phyloP scores from a whole-genome alignment of 1,140 invertebrate species.

The Drosophila ananassae region DNA sequence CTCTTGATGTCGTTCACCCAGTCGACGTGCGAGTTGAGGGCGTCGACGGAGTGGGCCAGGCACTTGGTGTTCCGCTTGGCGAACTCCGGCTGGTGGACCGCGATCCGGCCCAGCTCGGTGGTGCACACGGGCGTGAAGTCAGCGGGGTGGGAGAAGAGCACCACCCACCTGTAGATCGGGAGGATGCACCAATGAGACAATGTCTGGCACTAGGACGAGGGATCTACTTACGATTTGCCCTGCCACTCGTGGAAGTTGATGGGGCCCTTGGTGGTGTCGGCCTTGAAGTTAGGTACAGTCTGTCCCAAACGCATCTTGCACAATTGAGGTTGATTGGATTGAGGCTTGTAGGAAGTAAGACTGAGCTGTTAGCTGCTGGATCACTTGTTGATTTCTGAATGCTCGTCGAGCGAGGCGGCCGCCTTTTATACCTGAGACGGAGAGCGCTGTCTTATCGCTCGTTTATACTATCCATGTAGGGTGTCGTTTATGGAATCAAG shows the following conservation, averaged over 20 bases:
- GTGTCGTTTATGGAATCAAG: conserved; percentile 2
- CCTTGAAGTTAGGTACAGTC: conserved; percentile 90
- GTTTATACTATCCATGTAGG: too few species aligned
- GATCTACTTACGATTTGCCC: conserved; percentile 88
- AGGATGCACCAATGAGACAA: background rate
- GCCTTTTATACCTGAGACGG: conserved; percentile 55
- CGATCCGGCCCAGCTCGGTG: conserved; percentile 93
- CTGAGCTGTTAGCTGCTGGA: conserved; percentile 17
- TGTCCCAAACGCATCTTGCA: conserved; percentile 88
- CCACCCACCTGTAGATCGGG: conserved; percentile 89
- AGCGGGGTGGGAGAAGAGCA: conserved; percentile 96
- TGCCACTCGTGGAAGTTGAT: conserved; percentile 92
- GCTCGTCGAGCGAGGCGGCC: conserved; percentile 4
- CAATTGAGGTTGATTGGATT: conserved; percentile 6
- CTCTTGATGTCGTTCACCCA: conserved; percentile 93
- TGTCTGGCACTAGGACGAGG: background rate
- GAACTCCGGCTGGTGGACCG: conserved; percentile 91
- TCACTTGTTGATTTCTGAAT: conserved; percentile 57
- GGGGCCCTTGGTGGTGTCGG: conserved; percentile 89
- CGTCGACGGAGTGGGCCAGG: conserved; percentile 94
- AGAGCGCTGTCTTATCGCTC: too few species aligned
- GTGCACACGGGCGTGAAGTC: conserved; percentile 98
- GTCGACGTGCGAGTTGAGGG: conserved; percentile 90
- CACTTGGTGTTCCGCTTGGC: conserved; percentile 92
- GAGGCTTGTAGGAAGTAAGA: background rate